Percentiles rank a stretch among this genome's conserved stretches.
Evolutionary conservation across 2,113 vertebrate species (phyloP).

Genomic region (Orcinus orca): DNA sequence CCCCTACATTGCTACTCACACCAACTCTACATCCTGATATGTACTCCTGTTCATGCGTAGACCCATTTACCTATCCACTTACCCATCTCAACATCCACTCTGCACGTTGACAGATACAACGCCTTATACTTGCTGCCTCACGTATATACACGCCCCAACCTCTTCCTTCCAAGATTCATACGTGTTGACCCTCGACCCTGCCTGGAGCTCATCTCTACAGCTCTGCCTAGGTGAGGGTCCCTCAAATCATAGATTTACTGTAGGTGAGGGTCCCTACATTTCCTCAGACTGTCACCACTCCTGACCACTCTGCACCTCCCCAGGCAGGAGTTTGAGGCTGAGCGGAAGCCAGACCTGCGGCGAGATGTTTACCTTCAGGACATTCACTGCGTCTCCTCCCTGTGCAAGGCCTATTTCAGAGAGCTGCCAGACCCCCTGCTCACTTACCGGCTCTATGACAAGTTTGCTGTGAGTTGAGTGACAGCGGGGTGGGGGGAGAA

Average conservation of each 20-base stretch:
- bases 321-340: constrained; percentile 92
- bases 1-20: neutral
- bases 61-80: neutral
- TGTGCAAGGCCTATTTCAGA: constrained; percentile 96
- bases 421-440: constrained; percentile 96
- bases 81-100: neutral
- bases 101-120: neutral
- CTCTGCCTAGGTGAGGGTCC: neutral
- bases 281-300: neutral
- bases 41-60: too few relatives aligned
- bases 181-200: neutral
- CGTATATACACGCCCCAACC: rapidly evolving
- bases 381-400: constrained; percentile 95
- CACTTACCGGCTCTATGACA: constrained; percentile 96
- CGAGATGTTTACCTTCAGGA: constrained; percentile 94
- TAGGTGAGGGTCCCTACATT: neutral
- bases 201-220: neutral
- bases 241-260: too few relatives aligned
- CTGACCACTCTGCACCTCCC: neutral
- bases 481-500: neutral
- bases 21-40: neutral
- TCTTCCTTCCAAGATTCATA: neutral
- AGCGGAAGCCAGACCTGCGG: constrained; percentile 86
- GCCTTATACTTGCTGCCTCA: neutral
- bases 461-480: constrained; percentile 91